Percentiles rank a stretch among this genome's conserved stretches.
Evolutionary conservation across 2,113 vertebrate species (phyloP).

Genomic region (Etia nguti): DNA sequence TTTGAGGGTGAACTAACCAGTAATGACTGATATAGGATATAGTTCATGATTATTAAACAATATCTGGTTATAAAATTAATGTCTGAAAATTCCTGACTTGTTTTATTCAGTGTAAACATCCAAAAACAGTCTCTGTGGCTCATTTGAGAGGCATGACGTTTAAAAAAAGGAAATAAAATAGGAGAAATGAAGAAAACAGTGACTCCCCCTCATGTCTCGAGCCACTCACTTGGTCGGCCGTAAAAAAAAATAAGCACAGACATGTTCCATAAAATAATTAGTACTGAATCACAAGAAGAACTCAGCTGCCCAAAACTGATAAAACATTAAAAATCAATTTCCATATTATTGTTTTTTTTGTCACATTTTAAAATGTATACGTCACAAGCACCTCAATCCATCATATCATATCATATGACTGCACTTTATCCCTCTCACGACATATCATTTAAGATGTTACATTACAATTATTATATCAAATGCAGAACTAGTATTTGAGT

Average conservation of each 20-base stretch:
- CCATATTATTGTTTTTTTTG: conserved; percentile 4
- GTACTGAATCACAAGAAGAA: conserved; percentile 54
- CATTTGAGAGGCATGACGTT: conserved; percentile 39
- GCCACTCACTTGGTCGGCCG: conserved; percentile 34
- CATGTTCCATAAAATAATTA: conserved; percentile 29
- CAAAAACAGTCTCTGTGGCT: conserved; percentile 64
- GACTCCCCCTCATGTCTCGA: neutral
- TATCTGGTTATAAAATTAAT: conserved; percentile 65
- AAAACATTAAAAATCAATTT: conserved; percentile 48
- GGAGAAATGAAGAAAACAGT: neutral
- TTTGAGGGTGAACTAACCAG: conserved; percentile 36
- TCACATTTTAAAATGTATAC: conserved; percentile 52
- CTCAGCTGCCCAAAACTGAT: conserved; percentile 59
- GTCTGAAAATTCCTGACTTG: conserved; percentile 73
- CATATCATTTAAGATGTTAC: conserved; percentile 55
- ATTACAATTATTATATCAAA: conserved; percentile 65
- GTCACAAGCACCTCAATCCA: conserved; percentile 59
- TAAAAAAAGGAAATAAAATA: neutral
- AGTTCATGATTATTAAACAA: conserved; percentile 52
- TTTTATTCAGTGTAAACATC: conserved; percentile 72
- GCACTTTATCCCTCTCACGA: conserved; percentile 55
- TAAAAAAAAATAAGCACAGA: conserved; percentile 21
- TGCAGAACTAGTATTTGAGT: conserved; percentile 66
- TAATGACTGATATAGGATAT: conserved; percentile 44
- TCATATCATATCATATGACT: conserved; percentile 42